Evolutionary conservation across 1,140 invertebrate genomes (phyloP).

Genomic region (Reticulitermes speratus): DNA sequence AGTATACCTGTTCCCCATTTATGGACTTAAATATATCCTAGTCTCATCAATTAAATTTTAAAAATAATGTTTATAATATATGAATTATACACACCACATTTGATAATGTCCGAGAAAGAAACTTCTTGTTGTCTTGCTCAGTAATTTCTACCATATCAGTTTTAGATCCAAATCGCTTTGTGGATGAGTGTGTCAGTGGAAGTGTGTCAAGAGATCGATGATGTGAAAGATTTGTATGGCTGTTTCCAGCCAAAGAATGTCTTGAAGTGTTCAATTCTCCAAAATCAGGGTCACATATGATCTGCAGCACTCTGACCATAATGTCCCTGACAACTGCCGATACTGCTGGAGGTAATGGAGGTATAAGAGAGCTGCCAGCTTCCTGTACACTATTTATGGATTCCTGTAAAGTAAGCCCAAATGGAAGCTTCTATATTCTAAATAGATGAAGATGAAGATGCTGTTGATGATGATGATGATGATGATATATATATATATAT

Average conservation of each 20-base stretch:
- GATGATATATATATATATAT: too few species aligned
- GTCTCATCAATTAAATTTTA: too few species aligned
- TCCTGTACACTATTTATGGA: background rate
- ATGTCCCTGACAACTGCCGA: background rate
- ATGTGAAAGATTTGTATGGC: background rate
- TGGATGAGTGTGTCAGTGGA: background rate
- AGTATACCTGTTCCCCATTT: too few species aligned
- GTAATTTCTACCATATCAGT: background rate
- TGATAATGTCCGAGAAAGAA: background rate
- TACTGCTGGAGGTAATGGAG: background rate
- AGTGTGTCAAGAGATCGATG: background rate
- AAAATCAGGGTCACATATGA: background rate
- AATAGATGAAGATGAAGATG: too few species aligned
- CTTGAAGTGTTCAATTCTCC: background rate
- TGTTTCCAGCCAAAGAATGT: background rate
- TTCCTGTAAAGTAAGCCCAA: background rate
- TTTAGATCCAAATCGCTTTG: background rate
- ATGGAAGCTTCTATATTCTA: too few species aligned
- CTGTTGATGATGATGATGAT: too few species aligned
- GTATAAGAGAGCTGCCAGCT: background rate
- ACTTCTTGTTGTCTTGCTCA: background rate
- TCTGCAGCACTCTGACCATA: background rate
- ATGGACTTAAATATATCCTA: too few species aligned
- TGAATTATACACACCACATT: background rate
- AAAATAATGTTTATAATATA: background rate